Base-by-base conservation (phyloP, 2,113 vertebrate species). In the Melierax canorus region DNA sequence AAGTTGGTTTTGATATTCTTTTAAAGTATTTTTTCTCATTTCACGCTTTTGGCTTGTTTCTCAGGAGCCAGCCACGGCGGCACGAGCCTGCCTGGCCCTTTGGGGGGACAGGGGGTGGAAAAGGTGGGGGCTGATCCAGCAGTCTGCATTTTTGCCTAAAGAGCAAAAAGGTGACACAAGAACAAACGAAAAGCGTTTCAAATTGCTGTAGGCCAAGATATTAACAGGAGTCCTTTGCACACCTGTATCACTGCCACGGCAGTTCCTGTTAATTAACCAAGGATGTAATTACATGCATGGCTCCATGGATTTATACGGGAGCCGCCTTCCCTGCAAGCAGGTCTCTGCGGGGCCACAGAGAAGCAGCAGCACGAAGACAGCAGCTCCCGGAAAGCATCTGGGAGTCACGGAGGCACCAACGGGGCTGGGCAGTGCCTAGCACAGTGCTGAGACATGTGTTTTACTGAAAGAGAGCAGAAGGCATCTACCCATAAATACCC, bases 221-320 rank as follows among this genome's bases (percentile, higher is more conserved):
- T 4, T 30, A 13, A 19, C 29, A n/a, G 18, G 18, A 53, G 51
- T 11, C 34, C 29, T 55, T 13, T 17, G 36, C 39, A 4, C 1
- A 9, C 12, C 46, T 3, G 0, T 1, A 18, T 17, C 64, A 3
- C 58, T 22, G 53, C 62, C 51, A 1, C 3, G 10, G 32, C 4
- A 19, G 32, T 10, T 50, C 36, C 81, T 29, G 27, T 27, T 81
- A 72, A 63, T 77, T 39, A 68, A 32, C 41, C 8, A 5, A 24
- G 76, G 53, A 12, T 45, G 50, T 26, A n/a, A 71, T 66, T 29
- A 19, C 2, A 14, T 0, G 7, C 10, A 4, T 1, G 10, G 20
- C 81, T 48, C 46, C 18, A 3, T 12, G 80, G 66, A n/a, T n/a
- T 39, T 4, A 7, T 2, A 3, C 0, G 6, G 66, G 46, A 45